Evolutionary conservation across 2,113 vertebrate species (phyloP).

Genomic region (Austrofundulus limnaeus): DNA sequence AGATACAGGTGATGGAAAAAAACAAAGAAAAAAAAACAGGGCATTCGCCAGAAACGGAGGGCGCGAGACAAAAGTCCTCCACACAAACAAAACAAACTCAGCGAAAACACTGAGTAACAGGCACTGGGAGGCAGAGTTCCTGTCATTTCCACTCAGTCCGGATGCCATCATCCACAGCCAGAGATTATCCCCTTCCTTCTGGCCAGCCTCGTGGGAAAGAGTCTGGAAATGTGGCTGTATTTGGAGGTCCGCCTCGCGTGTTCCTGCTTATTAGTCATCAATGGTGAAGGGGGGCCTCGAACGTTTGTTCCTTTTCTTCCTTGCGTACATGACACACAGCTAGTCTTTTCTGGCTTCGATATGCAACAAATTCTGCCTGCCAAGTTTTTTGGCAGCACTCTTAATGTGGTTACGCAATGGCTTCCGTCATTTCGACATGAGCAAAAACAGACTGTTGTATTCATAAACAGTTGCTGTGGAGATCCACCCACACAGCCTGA

Average conservation of each 20-base stretch:
- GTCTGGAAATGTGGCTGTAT: slow-evolving; percentile 56
- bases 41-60: slow-evolving; percentile 30
- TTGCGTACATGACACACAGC: slow-evolving; percentile 62
- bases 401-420: slow-evolving; percentile 63
- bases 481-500: slow-evolving; percentile 52
- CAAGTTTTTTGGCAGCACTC: slow-evolving; percentile 59
- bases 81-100: slow-evolving; percentile 20
- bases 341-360: slow-evolving; percentile 56
- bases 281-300: slow-evolving; percentile 63
- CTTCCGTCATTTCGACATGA: slow-evolving; percentile 68
- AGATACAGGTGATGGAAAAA: slow-evolving; percentile 45
- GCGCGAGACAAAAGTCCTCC: slow-evolving; percentile 21
- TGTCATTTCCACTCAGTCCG: slow-evolving; percentile 31
- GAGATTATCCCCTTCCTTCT: slow-evolving; percentile 68
- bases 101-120: slow-evolving; percentile 28
- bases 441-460: slow-evolving; percentile 65
- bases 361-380: slow-evolving; percentile 48
- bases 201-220: slow-evolving; percentile 71
- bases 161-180: slow-evolving; percentile 46
- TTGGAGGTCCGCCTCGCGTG: slow-evolving; percentile 46
- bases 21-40: too few species aligned
- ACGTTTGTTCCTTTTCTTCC: slow-evolving; percentile 64
- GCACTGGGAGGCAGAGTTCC: slow-evolving; percentile 32
- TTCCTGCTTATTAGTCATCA: slow-evolving; percentile 67
- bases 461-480: slow-evolving; percentile 64